A percentile compares a stretch with the other conserved stretches of the same genome.
phyloP scores from a whole-genome alignment of 2,797 vertebrate genomes.

The Chrysocyon brachyurus region DNA sequence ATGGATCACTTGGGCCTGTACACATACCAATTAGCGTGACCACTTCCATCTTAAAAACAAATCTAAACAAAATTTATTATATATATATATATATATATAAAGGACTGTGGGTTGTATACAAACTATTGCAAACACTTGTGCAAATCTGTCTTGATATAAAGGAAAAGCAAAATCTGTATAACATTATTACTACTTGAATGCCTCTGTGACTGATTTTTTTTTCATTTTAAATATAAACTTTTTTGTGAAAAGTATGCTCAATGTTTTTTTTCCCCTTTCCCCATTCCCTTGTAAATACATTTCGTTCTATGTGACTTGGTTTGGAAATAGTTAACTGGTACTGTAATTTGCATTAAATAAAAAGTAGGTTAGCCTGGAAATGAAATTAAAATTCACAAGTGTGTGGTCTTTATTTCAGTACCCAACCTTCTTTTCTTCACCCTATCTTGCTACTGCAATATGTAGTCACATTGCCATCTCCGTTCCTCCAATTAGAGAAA shows the following conservation, averaged over 20 bases:
- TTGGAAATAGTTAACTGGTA: conserved; percentile 99
- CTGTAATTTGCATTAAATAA: conserved; percentile 99
- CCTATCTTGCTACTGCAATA: conserved; percentile 71
- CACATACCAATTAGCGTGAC: conserved; percentile 91
- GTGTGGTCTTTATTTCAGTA: conserved; percentile 90
- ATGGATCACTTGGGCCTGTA: conserved; percentile 92
- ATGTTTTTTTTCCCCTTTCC: conserved; percentile 92
- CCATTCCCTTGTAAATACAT: conserved; percentile 97
- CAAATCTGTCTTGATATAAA: conserved; percentile 94
- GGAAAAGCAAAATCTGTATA: conserved; percentile 96
- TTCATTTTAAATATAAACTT: conserved; percentile 94
- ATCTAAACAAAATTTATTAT: conserved; percentile 90
- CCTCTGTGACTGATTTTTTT: conserved; percentile 98
- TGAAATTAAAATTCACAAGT: conserved; percentile 92
- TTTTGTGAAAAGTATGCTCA: conserved; percentile 99
- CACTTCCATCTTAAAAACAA: conserved; percentile 92
- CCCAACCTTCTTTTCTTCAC: conserved; percentile 71
- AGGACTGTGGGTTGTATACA: conserved; percentile 93
- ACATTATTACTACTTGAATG: conserved; percentile 99
- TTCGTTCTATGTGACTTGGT: conserved; percentile 97
- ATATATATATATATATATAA: conserved; percentile 88
- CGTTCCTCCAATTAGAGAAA: conserved; percentile 82
- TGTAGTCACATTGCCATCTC: conserved; percentile 74
- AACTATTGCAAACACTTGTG: conserved; percentile 92
- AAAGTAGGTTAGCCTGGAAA: conserved; percentile 99